Evolutionary conservation across 1,140 invertebrate genomes (phyloP).

Genomic region (Meloidogyne exigua): DNA sequence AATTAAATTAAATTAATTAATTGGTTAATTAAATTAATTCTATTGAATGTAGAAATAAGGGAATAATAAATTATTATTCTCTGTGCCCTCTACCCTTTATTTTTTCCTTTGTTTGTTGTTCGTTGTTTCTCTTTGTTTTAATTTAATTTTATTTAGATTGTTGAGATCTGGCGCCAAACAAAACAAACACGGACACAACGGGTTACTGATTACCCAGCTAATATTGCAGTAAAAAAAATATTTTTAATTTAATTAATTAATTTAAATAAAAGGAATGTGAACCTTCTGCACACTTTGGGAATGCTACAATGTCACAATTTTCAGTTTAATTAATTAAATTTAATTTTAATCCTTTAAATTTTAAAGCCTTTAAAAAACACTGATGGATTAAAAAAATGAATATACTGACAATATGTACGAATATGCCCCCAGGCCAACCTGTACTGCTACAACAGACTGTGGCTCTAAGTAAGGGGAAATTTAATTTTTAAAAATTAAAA

Average conservation of each 20-base stretch:
- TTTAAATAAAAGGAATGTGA: slow-evolving; percentile 41
- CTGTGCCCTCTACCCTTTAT: neutral
- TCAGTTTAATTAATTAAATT: slow-evolving; percentile 43
- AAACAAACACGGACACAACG: slow-evolving; percentile 36
- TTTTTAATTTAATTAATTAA: neutral
- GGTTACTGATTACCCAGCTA: slow-evolving; percentile 41
- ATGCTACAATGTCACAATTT: slow-evolving; percentile 59
- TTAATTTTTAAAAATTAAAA: neutral
- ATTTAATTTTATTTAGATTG: slow-evolving; percentile 33
- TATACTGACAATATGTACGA: slow-evolving; percentile 62
- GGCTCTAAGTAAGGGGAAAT: slow-evolving; percentile 67
- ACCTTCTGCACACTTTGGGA: slow-evolving; percentile 57
- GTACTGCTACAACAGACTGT: slow-evolving; percentile 79
- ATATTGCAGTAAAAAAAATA: neutral
- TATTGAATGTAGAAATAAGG: too few relatives aligned
- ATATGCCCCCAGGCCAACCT: slow-evolving; percentile 57
- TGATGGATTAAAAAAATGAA: slow-evolving; percentile 56
- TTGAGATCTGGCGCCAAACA: slow-evolving; percentile 37
- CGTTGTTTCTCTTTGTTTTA: neutral
- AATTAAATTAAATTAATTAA: too few relatives aligned
- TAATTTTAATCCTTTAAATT: slow-evolving; percentile 30
- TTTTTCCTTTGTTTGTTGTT: too few relatives aligned
- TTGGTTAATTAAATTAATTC: too few relatives aligned
- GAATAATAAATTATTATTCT: too few relatives aligned
- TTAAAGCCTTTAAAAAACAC: slow-evolving; percentile 26